Evolutionary conservation across 1,140 invertebrate genomes (phyloP), one percentile per base, ranked within the genome.

Genomic region (Gonioctena quinquepunctata): DNA sequence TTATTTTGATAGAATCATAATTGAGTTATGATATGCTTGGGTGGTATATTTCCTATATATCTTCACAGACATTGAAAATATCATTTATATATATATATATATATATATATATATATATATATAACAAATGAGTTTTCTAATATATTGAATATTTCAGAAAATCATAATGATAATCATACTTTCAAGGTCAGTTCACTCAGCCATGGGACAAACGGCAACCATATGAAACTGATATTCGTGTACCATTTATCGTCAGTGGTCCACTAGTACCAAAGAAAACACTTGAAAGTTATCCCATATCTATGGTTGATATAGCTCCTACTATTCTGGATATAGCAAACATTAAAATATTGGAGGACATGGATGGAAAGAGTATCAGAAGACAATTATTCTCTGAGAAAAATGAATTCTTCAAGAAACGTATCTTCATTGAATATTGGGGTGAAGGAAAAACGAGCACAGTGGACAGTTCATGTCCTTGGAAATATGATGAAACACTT

Each of bases 161-260:
- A n/a, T n/a, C n/a, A n/a, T n/a, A n/a, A n/a, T n/a, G n/a, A n/a
- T n/a, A n/a, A n/a, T n/a, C n/a, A n/a, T n/a, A n/a, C n/a, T n/a
- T 76, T 68, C 4, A 26, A 79, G 93, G 94, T 52, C 94, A 96
- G 84, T 95, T 95, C 82, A 89, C 91, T 21, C 87, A 95, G 83
- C 91, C 94, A 0, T 90, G 90, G 77, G 95, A 96, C 82, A 97
- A 97, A 80, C 85, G 95, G 19, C 93, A 95, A 74, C 91, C 93
- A 0, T 97, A 97, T 80, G 94, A 97, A 78, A 91, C 93, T 2
- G 95, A 97, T 79, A 92, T 95, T 27, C 87, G 88, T 76, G 89
- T 96, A 0, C 95, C 95, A 4, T 83, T 97, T 11, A 75, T 96
- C 23, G 89, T 96, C 2, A 84, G 90, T 68, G 94, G 95, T 19